A percentile compares a stretch with the other conserved stretches of the same genome.
These are phyloP conservation scores for Atherinomorus stipes DNA, from an alignment of 2,113 vertebrate genomes.

Conservation along the genomic window DNA sequence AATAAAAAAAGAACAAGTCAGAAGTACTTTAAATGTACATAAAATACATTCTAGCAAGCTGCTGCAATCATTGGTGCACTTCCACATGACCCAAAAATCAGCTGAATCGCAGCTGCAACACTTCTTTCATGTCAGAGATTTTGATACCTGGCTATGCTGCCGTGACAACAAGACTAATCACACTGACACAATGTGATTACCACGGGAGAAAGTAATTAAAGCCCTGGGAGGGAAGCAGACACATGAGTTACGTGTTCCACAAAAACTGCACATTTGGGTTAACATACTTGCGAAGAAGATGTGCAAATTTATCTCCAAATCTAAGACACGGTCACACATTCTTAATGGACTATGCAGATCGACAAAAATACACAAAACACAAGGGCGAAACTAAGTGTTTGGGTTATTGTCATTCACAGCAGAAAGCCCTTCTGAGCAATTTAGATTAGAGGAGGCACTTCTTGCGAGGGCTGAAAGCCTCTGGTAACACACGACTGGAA, in stretches of 20 bases:
- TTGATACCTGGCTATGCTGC: conserved; percentile 20
- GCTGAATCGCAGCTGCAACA: neutral
- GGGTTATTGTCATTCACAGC: conserved; percentile 10
- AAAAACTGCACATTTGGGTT: neutral
- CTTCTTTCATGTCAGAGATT: conserved; percentile 11
- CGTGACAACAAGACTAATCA: conserved; percentile 45
- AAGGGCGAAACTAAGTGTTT: neutral
- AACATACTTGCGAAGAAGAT: conserved; percentile 7
- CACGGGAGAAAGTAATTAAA: conserved; percentile 47
- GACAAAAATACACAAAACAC: neutral
- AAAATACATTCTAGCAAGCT: neutral
- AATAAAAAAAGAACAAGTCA: too few species aligned
- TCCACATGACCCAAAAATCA: neutral
- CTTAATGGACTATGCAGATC: conserved; percentile 22
- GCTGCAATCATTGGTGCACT: too few species aligned
- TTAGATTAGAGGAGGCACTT: conserved; percentile 23
- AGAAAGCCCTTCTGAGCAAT: conserved; percentile 12
- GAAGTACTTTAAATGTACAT: neutral
- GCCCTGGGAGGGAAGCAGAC: conserved; percentile 9
- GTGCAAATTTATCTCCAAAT: neutral
- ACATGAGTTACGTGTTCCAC: conserved; percentile 25
- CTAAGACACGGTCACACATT: conserved; percentile 13
- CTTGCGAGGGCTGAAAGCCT: neutral
- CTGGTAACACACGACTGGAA: neutral
- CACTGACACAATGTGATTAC: conserved; percentile 29